Conservation (phyloP, 2,888 invertebrate genomes). For the Cremastobaeus sp. region DNA sequence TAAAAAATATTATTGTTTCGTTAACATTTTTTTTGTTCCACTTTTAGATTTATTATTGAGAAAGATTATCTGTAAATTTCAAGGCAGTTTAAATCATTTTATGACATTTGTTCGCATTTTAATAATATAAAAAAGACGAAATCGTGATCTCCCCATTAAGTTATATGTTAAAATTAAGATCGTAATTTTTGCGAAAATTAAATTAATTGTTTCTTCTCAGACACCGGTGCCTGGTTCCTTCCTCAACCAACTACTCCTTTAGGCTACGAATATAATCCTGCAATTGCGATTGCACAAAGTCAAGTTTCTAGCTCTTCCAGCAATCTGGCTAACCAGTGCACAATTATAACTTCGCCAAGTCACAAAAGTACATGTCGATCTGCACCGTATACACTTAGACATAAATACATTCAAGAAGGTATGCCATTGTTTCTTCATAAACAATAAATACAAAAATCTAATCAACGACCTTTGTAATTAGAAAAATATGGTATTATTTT, state of each 20-base stretch:
- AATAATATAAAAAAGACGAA: too few species aligned
- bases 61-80: too few species aligned
- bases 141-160: too few species aligned
- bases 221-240: conserved; percentile 76
- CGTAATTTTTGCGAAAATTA: too few species aligned
- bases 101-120: too few species aligned
- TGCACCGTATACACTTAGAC: conserved; percentile 74
- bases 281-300: conserved; percentile 72
- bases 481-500: background rate
- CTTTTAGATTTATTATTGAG: too few species aligned
- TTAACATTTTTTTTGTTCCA: too few species aligned
- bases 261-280: conserved; percentile 74
- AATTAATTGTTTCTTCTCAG: conserved; percentile 49
- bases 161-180: too few species aligned
- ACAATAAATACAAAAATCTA: too few species aligned
- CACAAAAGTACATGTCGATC: conserved; percentile 74
- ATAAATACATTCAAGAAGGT: conserved; percentile 76
- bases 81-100: too few species aligned
- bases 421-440: conserved; percentile 13
- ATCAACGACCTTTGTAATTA: too few species aligned
- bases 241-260: conserved; percentile 73
- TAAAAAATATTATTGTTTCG: too few species aligned
- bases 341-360: conserved; percentile 69
- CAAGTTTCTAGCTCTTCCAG: conserved; percentile 70
- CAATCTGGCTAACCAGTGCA: conserved; percentile 71